Evolutionary conservation across 2,888 invertebrate genomes (phyloP), one percentile per base, ranked within the genome.

Genomic region (Ochropacha duplaris): DNA sequence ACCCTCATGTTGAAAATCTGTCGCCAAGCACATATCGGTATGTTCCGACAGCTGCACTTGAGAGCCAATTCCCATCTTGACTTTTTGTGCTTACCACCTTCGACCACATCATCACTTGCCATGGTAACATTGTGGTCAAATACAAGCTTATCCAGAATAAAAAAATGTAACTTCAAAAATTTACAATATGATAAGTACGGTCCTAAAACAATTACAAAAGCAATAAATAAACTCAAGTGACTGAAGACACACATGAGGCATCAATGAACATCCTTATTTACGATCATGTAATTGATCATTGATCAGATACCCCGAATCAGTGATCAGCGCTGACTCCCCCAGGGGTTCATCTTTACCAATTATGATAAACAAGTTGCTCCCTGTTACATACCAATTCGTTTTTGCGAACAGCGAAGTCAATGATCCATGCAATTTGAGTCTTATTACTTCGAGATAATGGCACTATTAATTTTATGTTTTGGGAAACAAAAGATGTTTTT

Each of bases 311-410:
- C 51, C 28, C 52, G 39, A n/a, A 39, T 39, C 39, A 8, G 14
- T 52, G 51, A 52, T 52, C 60, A 28, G 56, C 51, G 55, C 54
- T 52, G 52, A 34, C 39, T 55, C 67, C 72, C 65, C 26, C 54
- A 56, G 73, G 76, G 76, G 66, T 58, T 59, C 64, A 65, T 76
- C 74, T 74, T 79, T 78, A 73, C 77, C 76, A 85, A 86, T 86
- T 84, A 84, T 80, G n/a, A 76, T 74, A 81, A 86, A 86, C 83
- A 80, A 85, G 86, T 75, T 6, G 62, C 34, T 55, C 57, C 62
- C 68, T 34, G 12, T 34, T 5, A n/a, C 36, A 58, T 57, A 68
- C 60, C 56, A 69, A 66, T 63, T 64, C 61, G 58, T 57, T 60
- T 62, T 61, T 61, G 68, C 76, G 74, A 68, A 61, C 65, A 69